Base-by-base conservation (phyloP, 2,113 vertebrate species). In the Triplophysa dalaica region DNA sequence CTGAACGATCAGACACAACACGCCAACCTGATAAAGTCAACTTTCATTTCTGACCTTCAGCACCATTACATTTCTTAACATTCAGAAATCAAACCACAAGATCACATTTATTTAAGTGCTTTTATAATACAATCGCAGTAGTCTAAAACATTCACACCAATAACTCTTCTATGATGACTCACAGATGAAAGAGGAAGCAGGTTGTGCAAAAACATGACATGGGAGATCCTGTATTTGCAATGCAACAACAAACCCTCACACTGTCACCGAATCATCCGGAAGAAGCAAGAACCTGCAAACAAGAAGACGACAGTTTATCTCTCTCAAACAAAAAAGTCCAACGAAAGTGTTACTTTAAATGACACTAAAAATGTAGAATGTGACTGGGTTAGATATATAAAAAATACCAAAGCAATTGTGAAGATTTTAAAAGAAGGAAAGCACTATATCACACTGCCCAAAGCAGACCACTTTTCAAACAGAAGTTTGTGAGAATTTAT, bases 101-200 rank as follows among this genome's bases (percentile, higher is more conserved):
- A 21, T 73, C 74, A 79, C 73, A 83, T 79, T 79, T 33, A 38
- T 3, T 17, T 66, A 81, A 83, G 79, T 78, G 84, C 58, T 74
- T 77, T 78, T 73, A 72, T 61, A 81, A 75, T 54, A 43, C 26
- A 63, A 63, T 22, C 26, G 48, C 56, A 48, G 75, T 48, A 72
- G 33, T 62, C 41, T 22, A 74, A 54, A 67, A 21, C n/a, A 33
- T 11, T 65, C 52, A 72, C 41, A 72, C 78, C 58, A 63, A 68
- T 9, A 50, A 74, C 62, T 19, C 83, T 77, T 45, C 38, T 11
- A 50, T 48, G 24, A 24, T 58, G 58, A 77, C 4, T 21, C 8
- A 77, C 19, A 43, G 21, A 24, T 33, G 29, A 38, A 65, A 69
- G 66, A 38, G 69, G 50, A 72, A 41, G 60, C 38, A 67, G 75